phyloP scores from a whole-genome alignment of 2,888 invertebrate genomes.

The Anticlea derivata region DNA sequence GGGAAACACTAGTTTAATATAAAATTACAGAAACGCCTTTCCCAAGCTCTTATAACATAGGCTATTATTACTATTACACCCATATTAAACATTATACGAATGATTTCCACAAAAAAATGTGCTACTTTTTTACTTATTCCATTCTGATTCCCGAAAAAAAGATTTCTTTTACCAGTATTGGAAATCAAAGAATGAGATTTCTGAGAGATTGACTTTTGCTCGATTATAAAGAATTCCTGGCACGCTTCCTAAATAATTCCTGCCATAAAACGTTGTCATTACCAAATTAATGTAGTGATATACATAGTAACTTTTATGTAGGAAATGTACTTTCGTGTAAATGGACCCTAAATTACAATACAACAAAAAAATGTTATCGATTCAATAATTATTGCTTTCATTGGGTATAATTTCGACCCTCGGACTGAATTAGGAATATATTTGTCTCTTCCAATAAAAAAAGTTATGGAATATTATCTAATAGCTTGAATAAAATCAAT shows the following conservation, averaged over 20 bases:
- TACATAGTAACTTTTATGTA: no score
- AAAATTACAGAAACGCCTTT: no score
- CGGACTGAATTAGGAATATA: not conserved
- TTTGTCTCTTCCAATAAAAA: constrained; percentile 26
- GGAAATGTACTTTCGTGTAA: no score
- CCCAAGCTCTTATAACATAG: no score
- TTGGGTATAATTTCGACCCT: constrained; percentile 32
- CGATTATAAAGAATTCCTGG: not conserved
- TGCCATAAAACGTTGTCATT: no score
- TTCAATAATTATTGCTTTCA: constrained; percentile 38
- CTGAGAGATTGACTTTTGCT: constrained; percentile 28
- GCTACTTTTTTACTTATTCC: not conserved
- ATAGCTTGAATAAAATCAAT: not conserved
- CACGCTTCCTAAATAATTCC: not conserved
- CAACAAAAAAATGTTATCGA: constrained; percentile 35
- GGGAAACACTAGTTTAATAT: no score
- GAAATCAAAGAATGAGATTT: constrained; percentile 37
- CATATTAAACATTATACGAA: not conserved
- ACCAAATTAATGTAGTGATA: no score
- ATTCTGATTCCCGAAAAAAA: not conserved
- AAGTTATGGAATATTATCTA: constrained; percentile 23
- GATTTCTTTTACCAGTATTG: constrained; percentile 1
- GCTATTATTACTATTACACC: no score
- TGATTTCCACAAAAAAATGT: not conserved
- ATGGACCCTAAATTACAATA: not conserved